Base-by-base conservation (phyloP, 2,888 invertebrate species). In the Acrobeloides nanus region DNA sequence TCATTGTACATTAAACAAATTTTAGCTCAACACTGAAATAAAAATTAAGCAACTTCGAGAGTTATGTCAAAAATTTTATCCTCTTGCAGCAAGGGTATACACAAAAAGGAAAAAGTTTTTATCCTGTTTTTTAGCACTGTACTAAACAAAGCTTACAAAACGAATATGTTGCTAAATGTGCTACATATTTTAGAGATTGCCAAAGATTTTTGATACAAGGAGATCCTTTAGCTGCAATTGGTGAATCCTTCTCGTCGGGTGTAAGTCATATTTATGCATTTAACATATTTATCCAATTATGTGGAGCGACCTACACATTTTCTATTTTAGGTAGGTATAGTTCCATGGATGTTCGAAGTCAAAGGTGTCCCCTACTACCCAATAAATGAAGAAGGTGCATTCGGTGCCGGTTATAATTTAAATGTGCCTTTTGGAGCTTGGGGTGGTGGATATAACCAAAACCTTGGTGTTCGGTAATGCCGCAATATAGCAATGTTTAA, bases 281-380 rank as follows among this genome's bases (percentile, higher is more conserved):
- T 46, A 25, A 48, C 5, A 29, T 29, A 34, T 2, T 2, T 8
- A 20, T 21, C 35, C 10, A 12, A 7, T 20, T 10, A 48, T 48
- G 17, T 51, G 21, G 24, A 6, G 12, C 7, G 32, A 12, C 32
- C 48, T 8, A 32, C 33, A 6, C 32, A 39, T 21, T n/a, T 17
- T 4, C 29, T 38, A n/a, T 45, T 59, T 32, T 24, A 50, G 46
- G 56, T 58, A 8, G 61, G 59, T n/a, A 45, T 66, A n/a, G 64
- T 61, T 40, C 38, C 64, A 31, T 63, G 62, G 32, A 57, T 55
- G 17, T 57, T 61, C 55, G 66, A 54, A 38, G 66, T 66, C 8
- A 63, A 67, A 17, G 67, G 67, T 38, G 59, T 67, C 18, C 67
- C 67, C 4, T 67, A 62, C 46, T 67, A 67, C 39, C 66, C 67